Evolutionary conservation across 92 coral and sea anemone species (phyloP), one percentile per base, ranked within the genome.

Genomic region (Palythoa caribaeorum): DNA sequence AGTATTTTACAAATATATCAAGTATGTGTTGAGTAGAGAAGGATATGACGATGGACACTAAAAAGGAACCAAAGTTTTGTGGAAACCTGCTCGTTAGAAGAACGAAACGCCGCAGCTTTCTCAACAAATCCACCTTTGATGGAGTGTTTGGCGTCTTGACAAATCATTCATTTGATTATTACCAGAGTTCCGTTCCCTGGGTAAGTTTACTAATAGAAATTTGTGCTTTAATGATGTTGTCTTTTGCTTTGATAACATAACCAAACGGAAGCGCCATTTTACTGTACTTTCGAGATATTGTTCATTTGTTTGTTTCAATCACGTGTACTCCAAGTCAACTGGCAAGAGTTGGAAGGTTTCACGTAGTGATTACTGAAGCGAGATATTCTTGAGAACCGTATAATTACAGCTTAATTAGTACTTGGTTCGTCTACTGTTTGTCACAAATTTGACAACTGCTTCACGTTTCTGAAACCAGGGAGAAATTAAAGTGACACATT

Each of bases 131-230:
- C 9, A 39, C 87, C 36, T 95, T 95, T 38, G 93, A 93, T 37
- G 93, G 98, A 12, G 94, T 93, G 38, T 95, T 95, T 81, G 98
- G 98, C 14, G 98, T 95, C 52, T 81, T 95, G 71, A 89, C 91
- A 9, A 93, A 91, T 3, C 78, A 71, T 9, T 83, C 92, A 60
- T 93, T 95, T 77, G 94, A 87, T 40, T 95, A 95, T 78, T 95
- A 91, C 78, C 89, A 84, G 40, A 95, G 91, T 75, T 95, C 98
- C 20, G 79, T 89, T 15, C 96, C 93, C 4, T 95, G 98, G 98
- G 98, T 95, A 59, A 95, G 98, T 89, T 70, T 35, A 38, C 44
- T 7, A 36, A 10, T 35, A 7, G 10, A 65, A 65, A 21, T 65
- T 65, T 17, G 10, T 65, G 65, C 14, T 59, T 59, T 59, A 44